Percentiles rank a stretch among this genome's conserved stretches.
These are phyloP conservation scores for Pterocles orientalis DNA, from an alignment of 2,113 vertebrate genomes.

Conservation along the genomic window DNA sequence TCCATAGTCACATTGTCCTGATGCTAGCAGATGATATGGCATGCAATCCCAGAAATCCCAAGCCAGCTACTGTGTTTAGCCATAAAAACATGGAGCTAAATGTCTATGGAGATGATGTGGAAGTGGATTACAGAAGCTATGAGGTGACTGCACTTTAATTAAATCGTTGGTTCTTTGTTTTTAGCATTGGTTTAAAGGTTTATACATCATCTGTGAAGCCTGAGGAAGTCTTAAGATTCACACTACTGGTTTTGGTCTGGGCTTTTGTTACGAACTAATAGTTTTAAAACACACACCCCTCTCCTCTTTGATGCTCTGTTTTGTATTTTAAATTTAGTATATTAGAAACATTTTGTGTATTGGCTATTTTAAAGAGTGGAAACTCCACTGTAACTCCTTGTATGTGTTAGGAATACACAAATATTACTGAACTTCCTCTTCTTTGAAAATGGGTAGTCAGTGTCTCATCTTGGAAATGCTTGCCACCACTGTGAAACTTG, in stretches of 20 bases:
- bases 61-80: slow-evolving; percentile 96
- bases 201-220: not conserved
- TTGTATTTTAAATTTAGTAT: not conserved
- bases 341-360: not conserved
- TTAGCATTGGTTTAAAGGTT: not conserved
- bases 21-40: slow-evolving; percentile 99
- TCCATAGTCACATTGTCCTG: slow-evolving; percentile 91
- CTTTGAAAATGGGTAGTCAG: not conserved
- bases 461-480: not conserved
- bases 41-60: slow-evolving; percentile 96
- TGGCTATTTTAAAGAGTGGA: not conserved
- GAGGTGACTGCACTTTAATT: slow-evolving; percentile 78
- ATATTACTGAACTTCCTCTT: not conserved
- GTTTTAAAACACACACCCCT: not conserved
- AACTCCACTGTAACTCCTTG: not conserved
- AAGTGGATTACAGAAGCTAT: slow-evolving; percentile 97
- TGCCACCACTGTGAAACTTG: not conserved
- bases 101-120: slow-evolving; percentile 97
- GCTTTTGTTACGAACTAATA: not conserved
- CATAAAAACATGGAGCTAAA: slow-evolving; percentile 99
- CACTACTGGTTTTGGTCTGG: not conserved
- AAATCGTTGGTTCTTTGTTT: not conserved
- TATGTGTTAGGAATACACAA: not conserved
- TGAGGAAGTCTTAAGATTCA: not conserved
- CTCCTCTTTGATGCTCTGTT: not conserved